Evolutionary conservation across 53 echinoderm and acorn worm genomes (phyloP).

Genomic region (Actinopyga echinites): DNA sequence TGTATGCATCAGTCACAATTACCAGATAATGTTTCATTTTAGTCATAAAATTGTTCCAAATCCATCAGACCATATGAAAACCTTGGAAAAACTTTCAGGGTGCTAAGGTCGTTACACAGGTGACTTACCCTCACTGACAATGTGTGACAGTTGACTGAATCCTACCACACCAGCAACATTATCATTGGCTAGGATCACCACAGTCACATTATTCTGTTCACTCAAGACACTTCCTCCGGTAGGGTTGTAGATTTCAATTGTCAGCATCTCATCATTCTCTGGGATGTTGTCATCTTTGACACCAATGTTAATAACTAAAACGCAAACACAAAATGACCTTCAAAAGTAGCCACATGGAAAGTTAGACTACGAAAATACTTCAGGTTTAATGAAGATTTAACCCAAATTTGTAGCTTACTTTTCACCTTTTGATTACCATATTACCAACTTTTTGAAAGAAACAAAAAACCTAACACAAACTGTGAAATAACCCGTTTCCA

Average conservation of each 20-base stretch:
- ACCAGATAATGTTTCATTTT: too few species aligned
- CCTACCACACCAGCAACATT: constrained; percentile 89
- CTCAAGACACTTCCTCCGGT: constrained; percentile 85
- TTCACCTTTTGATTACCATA: too few species aligned
- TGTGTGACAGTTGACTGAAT: constrained; percentile 75
- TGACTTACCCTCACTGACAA: constrained; percentile 83
- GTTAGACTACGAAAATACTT: neutral
- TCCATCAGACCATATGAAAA: neutral
- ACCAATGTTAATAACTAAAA: constrained; percentile 87
- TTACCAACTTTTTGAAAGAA: too few species aligned
- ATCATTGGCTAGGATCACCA: constrained; percentile 90
- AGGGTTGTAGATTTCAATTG: constrained; percentile 84
- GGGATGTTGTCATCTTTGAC: constrained; percentile 84
- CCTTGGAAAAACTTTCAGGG: too few species aligned
- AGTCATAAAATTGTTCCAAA: too few species aligned
- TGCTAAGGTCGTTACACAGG: neutral
- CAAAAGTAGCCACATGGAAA: neutral
- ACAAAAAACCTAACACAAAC: too few species aligned
- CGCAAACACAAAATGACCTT: neutral
- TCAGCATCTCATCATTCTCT: constrained; percentile 76
- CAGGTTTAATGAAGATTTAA: neutral
- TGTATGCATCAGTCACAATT: too few species aligned
- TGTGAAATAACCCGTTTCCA: too few species aligned
- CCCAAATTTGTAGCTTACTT: neutral
- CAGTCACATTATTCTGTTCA: constrained; percentile 63